Conservation (phyloP, 2,113 vertebrate species). For the Hydrochoerus hydrochaeris region DNA sequence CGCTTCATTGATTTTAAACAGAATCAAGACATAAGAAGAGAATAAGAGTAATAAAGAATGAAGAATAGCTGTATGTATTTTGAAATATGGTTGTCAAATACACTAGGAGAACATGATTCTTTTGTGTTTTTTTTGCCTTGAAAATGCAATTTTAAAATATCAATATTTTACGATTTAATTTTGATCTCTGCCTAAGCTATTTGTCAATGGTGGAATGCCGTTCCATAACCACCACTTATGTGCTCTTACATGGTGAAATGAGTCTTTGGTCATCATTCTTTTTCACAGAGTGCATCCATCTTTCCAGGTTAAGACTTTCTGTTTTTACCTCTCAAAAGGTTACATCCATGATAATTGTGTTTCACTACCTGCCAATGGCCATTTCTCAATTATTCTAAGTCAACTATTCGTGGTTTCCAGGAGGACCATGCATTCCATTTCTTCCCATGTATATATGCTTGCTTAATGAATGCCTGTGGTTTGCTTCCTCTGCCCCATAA, state of each 20-base stretch:
- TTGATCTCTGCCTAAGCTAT: conserved; percentile 79
- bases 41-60: conserved; percentile 63
- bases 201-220: conserved; percentile 60
- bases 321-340: conserved; percentile 65
- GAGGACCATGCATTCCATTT: conserved; percentile 65
- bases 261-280: conserved; percentile 59
- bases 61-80: conserved; percentile 49
- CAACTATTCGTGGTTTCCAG: conserved; percentile 83
- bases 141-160: conserved; percentile 78
- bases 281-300: conserved; percentile 72
- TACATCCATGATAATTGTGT: conserved; percentile 76
- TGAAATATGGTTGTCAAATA: conserved; percentile 71
- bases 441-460: conserved; percentile 78
- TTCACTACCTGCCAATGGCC: conserved; percentile 80
- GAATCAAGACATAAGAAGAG: not conserved
- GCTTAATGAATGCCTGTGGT: conserved; percentile 81
- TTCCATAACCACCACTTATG: not conserved
- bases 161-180: conserved; percentile 82
- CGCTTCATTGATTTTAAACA: conserved; percentile 59
- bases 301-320: conserved; percentile 57
- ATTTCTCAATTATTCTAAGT: conserved; percentile 83
- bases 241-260: conserved; percentile 54
- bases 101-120: not conserved
- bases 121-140: conserved; percentile 59
- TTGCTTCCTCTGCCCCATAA: conserved; percentile 81